Conservation (phyloP, 2,888 invertebrate species). For the Meteorus colon region DNA sequence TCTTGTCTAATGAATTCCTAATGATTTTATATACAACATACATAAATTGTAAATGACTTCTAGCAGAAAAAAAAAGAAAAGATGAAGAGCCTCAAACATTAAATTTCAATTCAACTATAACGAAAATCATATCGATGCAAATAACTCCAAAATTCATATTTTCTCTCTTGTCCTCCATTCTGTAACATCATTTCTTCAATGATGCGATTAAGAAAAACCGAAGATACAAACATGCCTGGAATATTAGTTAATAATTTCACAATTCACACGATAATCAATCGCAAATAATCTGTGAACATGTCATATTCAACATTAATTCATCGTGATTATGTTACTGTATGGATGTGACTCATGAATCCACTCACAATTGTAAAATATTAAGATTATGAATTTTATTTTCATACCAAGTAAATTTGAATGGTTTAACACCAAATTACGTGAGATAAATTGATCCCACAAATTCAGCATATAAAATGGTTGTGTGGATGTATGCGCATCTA, state of each 20-base stretch:
- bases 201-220: background rate
- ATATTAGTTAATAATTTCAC: background rate
- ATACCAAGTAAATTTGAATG: background rate
- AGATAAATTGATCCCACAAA: background rate
- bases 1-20: background rate
- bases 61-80: background rate
- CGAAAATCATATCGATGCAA: background rate
- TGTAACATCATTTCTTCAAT: background rate
- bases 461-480: background rate
- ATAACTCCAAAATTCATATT: background rate
- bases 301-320: background rate
- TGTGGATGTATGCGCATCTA: background rate
- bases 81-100: background rate
- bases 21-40: slow-evolving; percentile 3
- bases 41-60: background rate
- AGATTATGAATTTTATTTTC: background rate
- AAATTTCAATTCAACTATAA: background rate
- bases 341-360: background rate
- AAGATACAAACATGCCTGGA: background rate
- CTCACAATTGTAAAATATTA: background rate
- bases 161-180: background rate
- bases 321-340: background rate
- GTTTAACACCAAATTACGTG: background rate
- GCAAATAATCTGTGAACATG: background rate
- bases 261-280: background rate